A percentile compares a stretch with the other conserved stretches of the same genome.
Conservation (phyloP, 92 coral and sea anemone species). For the Porites cylindrica region DNA sequence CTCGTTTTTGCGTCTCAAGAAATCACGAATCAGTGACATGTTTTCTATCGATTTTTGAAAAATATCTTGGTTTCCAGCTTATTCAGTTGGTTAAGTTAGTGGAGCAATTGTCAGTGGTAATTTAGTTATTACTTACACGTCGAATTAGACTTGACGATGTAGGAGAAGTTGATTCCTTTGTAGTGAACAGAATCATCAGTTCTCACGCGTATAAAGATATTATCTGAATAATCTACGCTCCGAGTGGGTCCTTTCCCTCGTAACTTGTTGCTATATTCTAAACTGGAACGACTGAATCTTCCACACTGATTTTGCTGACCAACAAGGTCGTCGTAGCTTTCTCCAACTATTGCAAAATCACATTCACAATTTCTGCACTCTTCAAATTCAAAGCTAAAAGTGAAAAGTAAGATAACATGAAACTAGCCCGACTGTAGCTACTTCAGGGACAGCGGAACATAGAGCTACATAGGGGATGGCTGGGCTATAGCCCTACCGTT, state of each 20-base stretch:
- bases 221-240: neutral
- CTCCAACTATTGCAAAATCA: neutral
- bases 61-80: no score
- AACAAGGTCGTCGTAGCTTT: neutral
- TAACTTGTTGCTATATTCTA: neutral
- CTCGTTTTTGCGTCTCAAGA: no score
- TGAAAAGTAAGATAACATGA: neutral
- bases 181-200: constrained; percentile 21
- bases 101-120: no score
- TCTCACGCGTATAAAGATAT: neutral
- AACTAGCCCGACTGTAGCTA: no score
- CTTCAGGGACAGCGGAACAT: no score
- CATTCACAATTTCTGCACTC: neutral
- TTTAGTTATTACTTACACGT: no score
- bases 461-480: no score
- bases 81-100: no score
- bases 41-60: no score
- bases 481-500: no score
- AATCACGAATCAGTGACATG: no score
- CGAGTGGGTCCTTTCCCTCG: neutral
- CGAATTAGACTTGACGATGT: neutral
- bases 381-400: constrained; percentile 9
- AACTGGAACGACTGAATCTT: neutral
- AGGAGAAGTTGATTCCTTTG: constrained; percentile 2
- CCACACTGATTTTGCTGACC: neutral